Conservation (phyloP, 1,140 invertebrate genomes). For the Coenobita brevimanus region DNA sequence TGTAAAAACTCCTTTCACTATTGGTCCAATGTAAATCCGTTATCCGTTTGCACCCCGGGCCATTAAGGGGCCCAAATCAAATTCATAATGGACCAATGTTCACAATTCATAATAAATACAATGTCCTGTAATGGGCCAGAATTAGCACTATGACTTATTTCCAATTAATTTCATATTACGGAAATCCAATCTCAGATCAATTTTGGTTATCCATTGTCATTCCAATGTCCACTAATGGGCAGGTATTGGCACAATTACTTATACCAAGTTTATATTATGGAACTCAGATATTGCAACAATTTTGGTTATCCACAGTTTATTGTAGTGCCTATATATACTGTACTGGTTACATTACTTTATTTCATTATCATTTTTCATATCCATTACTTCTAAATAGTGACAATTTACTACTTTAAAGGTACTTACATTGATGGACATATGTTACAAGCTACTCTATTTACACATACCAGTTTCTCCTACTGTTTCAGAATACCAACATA, state of each 20-base stretch:
- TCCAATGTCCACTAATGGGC: not conserved
- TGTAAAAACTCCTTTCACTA: slow-evolving; percentile 10
- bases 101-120: slow-evolving; percentile 15
- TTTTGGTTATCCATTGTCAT: slow-evolving; percentile 15
- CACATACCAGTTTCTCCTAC: not conserved
- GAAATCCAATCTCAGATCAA: not conserved
- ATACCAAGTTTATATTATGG: too few species aligned
- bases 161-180: slow-evolving; percentile 15
- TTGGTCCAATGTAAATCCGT: too few species aligned
- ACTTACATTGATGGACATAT: not conserved
- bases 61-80: slow-evolving; percentile 9
- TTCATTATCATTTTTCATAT: too few species aligned
- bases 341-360: too few species aligned
- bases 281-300: too few species aligned
- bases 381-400: too few species aligned
- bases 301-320: too few species aligned
- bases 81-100: slow-evolving; percentile 7
- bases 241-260: not conserved
- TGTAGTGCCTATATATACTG: too few species aligned
- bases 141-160: not conserved
- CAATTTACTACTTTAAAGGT: too few species aligned
- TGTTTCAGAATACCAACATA: slow-evolving; percentile 3
- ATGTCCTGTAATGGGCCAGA: not conserved
- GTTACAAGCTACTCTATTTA: too few species aligned
- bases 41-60: too few species aligned